Evolutionary conservation across 1,140 invertebrate genomes (phyloP).

Genomic region (Wiebesia pumilae): DNA sequence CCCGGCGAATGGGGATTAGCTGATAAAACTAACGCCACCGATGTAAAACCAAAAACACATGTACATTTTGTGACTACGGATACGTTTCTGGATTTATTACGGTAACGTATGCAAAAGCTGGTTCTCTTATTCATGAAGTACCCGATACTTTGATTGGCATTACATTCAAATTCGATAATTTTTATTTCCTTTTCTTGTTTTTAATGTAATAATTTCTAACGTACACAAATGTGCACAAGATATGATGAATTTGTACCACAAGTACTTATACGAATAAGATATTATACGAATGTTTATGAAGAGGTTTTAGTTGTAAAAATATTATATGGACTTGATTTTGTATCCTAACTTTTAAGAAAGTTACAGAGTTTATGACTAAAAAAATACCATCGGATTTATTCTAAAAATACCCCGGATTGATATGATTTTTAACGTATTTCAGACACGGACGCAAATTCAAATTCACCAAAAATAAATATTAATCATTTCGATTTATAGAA

Average conservation of each 20-base stretch:
- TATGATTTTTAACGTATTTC: too few relatives aligned
- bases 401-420: too few relatives aligned
- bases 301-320: not conserved
- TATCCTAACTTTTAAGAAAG: not conserved
- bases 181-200: not conserved
- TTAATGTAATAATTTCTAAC: not conserved
- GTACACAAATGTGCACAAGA: too few relatives aligned
- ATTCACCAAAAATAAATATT: too few relatives aligned
- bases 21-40: not conserved
- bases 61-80: conserved; percentile 89
- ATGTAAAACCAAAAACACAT: conserved; percentile 59
- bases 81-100: conserved; percentile 93
- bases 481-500: too few relatives aligned
- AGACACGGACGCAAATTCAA: too few relatives aligned
- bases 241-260: too few relatives aligned
- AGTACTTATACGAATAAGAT: too few relatives aligned
- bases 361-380: not conserved
- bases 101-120: conserved; percentile 77
- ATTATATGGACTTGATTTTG: not conserved
- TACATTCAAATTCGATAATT: too few relatives aligned
- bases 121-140: not conserved
- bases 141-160: not conserved
- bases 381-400: not conserved
- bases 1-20: conserved; percentile 79
- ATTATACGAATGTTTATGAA: not conserved